Base-by-base conservation (phyloP, 2,113 vertebrate species). In the Chrysochloris asiatica region DNA sequence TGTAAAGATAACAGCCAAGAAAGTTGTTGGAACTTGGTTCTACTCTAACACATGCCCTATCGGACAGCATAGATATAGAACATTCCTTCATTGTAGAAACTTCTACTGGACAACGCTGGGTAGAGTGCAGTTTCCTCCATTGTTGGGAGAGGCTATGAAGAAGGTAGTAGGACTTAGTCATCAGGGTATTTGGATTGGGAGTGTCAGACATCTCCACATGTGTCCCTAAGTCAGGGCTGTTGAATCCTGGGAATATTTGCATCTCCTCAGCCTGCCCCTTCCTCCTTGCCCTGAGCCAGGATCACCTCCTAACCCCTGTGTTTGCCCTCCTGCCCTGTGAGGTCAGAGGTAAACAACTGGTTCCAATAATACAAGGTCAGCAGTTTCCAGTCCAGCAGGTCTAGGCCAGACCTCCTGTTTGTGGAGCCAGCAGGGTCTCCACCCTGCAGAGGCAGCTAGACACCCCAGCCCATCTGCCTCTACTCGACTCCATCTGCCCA, bases 1-100 rank as follows among this genome's bases (percentile, higher is more conserved):
- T 69, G 67, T 38, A 69, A 38, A 69, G 67, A 38, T 10, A 17
- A 67, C 16, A 67, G n/a, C 4, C 63, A 67, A 67, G 63, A 17
- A n/a, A 19, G 36, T 33, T 19, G 33, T 67, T 7, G 7, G 63
- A 36, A 6, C 33, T 67, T 36, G 33, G 36, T 38, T 21, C 36
- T 21, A 69, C n/a, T 67, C 17, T 38, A 21, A 69, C 21, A 22
- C 67, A 69, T 9, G 36, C 33, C 26, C 7, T 33, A 2, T 0
- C 3, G 2, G 26, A 63, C 10, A 30, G 17, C 1, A 24, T 8
- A n/a, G 10, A 36, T 11, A 0, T 28, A 50, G 22, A 63, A 2
- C 16, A 19, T 38, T 17, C 38, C 4, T 1, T 47, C 2, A 0
- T 2, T 36, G 22, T n/a, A 72, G 30, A 12, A 76, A 77, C 43